Evolutionary conservation across 2,113 vertebrate genomes (phyloP).

Genomic region (Vimba vimba): DNA sequence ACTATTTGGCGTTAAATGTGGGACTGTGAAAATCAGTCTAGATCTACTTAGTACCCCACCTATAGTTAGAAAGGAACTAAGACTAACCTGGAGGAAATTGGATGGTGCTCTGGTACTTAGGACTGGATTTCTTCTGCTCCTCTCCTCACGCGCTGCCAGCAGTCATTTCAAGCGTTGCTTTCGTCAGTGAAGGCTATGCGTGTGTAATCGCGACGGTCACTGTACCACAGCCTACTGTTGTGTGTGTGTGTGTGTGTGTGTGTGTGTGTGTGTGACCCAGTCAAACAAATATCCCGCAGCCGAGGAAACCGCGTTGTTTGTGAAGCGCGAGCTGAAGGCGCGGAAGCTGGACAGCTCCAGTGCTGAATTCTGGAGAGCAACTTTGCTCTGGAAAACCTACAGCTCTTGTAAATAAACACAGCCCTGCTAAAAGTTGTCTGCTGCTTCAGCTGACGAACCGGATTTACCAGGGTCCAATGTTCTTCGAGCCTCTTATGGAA

Average conservation of each 20-base stretch:
- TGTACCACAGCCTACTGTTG: neutral
- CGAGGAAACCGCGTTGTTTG: neutral
- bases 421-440: constrained; percentile 44
- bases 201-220: constrained; percentile 1
- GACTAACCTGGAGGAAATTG: constrained; percentile 49
- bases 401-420: constrained; percentile 54
- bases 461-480: constrained; percentile 8
- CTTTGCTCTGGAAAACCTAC: constrained; percentile 36
- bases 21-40: constrained; percentile 22
- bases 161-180: constrained; percentile 73
- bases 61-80: neutral
- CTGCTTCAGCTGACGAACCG: neutral
- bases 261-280: neutral
- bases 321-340: constrained; percentile 17
- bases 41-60: neutral
- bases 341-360: constrained; percentile 73
- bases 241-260: neutral
- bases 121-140: constrained; percentile 61
- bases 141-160: constrained; percentile 67
- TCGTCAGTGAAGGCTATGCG: constrained; percentile 21
- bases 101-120: constrained; percentile 47
- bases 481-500: constrained; percentile 46
- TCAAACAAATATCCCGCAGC: constrained; percentile 19
- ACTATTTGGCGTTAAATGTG: neutral
- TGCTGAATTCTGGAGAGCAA: constrained; percentile 69